These are phyloP conservation scores for Antheraea yamamai DNA, from an alignment of 2,888 invertebrate species.

Conservation along the genomic window DNA sequence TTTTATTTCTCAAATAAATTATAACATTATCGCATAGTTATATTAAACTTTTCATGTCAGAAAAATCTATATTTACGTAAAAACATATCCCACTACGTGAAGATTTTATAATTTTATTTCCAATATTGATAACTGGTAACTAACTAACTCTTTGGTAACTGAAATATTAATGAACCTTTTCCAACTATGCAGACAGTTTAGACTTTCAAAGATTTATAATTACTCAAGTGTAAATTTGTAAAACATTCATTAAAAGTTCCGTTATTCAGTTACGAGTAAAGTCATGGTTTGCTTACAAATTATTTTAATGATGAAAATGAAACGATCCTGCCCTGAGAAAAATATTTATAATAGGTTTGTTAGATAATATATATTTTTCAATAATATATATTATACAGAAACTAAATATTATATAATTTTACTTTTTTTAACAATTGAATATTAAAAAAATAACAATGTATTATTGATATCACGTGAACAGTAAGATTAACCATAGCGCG, in stretches of 20 bases:
- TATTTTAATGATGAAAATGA: not conserved
- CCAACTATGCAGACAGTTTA: slow-evolving; percentile 21
- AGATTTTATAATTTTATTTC: slow-evolving; percentile 20
- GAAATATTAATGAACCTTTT: slow-evolving; percentile 20
- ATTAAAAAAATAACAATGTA: too few species aligned
- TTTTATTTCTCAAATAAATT: too few species aligned
- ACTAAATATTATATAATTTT: too few species aligned
- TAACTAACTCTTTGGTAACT: slow-evolving; percentile 3
- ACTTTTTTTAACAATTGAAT: too few species aligned
- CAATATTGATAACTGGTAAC: slow-evolving; percentile 1
- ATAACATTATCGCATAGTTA: not conserved
- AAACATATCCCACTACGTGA: slow-evolving; percentile 10
- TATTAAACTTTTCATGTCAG: not conserved
- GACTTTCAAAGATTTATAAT: slow-evolving; percentile 24
- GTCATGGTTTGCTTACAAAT: not conserved
- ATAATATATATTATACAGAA: too few species aligned
- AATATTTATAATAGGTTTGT: not conserved
- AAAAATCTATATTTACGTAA: slow-evolving; percentile 11
- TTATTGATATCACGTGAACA: too few species aligned
- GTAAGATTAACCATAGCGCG: too few species aligned
- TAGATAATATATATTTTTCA: too few species aligned
- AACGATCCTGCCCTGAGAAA: not conserved
- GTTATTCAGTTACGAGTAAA: not conserved
- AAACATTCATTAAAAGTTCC: slow-evolving; percentile 12
- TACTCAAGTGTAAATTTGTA: slow-evolving; percentile 13